These are phyloP conservation scores for Timema cristinae DNA, from an alignment of 2,888 invertebrate genomes.

Conservation along the genomic window DNA sequence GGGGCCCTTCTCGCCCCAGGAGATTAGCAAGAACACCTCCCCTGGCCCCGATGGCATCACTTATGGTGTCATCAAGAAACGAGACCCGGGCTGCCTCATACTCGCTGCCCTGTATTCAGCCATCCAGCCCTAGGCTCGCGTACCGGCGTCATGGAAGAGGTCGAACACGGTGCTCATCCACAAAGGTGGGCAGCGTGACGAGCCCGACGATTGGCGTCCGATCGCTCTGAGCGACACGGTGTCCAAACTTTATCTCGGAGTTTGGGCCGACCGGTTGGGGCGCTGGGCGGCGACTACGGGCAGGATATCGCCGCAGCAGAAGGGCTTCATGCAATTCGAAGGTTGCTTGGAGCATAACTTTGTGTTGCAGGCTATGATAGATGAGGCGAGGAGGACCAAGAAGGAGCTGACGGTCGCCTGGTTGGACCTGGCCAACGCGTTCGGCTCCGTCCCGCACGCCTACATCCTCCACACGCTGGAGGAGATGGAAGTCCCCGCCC, in stretches of 20 bases:
- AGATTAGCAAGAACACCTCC: conserved; percentile 32
- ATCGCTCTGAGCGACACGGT: no score
- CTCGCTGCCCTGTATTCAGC: no score
- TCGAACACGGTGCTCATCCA: no score
- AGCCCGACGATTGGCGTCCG: no score
- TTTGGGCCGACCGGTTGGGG: conserved; percentile 34
- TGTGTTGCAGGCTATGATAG: conserved; percentile 37
- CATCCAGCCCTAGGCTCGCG: no score
- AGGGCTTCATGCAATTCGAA: conserved; percentile 41
- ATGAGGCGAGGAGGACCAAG: conserved; percentile 30
- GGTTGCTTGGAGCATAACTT: conserved; percentile 42
- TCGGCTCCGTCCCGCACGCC: conserved; percentile 39
- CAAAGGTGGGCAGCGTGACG: no score
- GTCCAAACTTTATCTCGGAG: conserved; percentile 33
- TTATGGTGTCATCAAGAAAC: conserved; percentile 29
- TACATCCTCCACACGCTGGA: not conserved
- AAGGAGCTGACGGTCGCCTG: conserved; percentile 18
- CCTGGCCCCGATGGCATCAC: conserved; percentile 35
- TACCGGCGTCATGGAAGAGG: no score
- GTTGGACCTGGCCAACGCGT: conserved; percentile 42
- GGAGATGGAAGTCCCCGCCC: not conserved
- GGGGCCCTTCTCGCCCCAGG: no score
- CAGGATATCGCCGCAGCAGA: conserved; percentile 34
- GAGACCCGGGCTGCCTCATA: conserved; percentile 29
- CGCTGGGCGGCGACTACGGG: conserved; percentile 27